Evolutionary conservation across 2,113 vertebrate genomes (phyloP).

Genomic region (Paramormyrops kingsleyae): DNA sequence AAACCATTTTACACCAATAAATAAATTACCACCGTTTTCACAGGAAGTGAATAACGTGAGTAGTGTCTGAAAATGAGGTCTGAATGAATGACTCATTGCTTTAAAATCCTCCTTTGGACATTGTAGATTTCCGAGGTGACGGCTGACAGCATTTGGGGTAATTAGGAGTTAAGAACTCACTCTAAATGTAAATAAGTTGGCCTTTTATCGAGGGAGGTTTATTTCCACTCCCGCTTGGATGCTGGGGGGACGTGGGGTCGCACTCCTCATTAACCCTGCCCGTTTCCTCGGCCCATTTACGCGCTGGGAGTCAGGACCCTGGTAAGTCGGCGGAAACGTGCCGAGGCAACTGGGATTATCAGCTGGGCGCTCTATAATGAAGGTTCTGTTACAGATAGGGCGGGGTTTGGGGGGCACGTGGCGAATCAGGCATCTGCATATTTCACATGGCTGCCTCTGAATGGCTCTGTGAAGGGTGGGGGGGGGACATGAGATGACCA

Average conservation of each 20-base stretch:
- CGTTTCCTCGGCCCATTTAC: constrained; percentile 42
- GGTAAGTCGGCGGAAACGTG: neutral
- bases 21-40: neutral
- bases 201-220: constrained; percentile 63
- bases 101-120: neutral
- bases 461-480: neutral
- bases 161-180: constrained; percentile 67
- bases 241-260: constrained; percentile 48
- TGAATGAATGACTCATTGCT: neutral
- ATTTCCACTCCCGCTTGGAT: constrained; percentile 49
- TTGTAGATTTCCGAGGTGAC: neutral
- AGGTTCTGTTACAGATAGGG: neutral
- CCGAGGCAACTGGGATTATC: neutral
- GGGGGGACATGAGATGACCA: neutral
- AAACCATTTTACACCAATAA: neutral
- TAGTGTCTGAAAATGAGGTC: neutral
- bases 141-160: constrained; percentile 47
- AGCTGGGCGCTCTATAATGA: neutral
- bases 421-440: neutral
- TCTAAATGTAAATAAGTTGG: constrained; percentile 83
- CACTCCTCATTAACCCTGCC: constrained; percentile 74
- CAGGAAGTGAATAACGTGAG: neutral
- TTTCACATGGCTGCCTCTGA: neutral
- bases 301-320: neutral
- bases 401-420: neutral